These are phyloP conservation scores for Chlorospingus flavigularis DNA, from an alignment of 2,797 vertebrate genomes.

Conservation along the genomic window DNA sequence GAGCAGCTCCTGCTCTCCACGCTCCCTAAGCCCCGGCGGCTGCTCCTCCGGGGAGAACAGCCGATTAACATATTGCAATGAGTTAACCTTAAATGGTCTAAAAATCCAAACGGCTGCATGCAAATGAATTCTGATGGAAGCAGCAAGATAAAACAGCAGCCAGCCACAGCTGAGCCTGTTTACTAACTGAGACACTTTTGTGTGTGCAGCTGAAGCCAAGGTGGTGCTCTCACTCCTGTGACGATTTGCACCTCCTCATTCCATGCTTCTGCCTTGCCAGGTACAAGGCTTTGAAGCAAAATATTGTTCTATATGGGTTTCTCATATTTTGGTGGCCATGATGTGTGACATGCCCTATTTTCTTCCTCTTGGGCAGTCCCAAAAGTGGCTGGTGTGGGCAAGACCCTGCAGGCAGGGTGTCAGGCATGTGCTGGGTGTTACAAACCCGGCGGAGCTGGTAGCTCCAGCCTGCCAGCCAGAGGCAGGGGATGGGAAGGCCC, in stretches of 20 bases:
- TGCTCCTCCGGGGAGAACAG: neutral
- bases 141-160: neutral
- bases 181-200: neutral
- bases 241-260: neutral
- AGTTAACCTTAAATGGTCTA: conserved; percentile 58
- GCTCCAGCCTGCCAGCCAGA: neutral
- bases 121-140: conserved; percentile 4
- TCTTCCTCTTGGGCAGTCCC: neutral
- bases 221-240: neutral
- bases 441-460: accelerated
- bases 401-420: neutral
- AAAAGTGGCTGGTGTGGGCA: neutral
- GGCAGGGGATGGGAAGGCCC: neutral
- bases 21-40: neutral
- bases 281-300: neutral
- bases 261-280: neutral
- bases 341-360: neutral
- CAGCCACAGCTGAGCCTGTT: neutral
- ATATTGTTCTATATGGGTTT: neutral
- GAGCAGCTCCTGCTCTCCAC: neutral
- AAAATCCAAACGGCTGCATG: conserved; percentile 11
- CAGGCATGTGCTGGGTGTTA: neutral
- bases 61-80: conserved; percentile 7
- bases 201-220: neutral
- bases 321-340: neutral